Evolutionary conservation across 2,888 invertebrate species (phyloP).

Genomic region (Lottia gigantea): DNA sequence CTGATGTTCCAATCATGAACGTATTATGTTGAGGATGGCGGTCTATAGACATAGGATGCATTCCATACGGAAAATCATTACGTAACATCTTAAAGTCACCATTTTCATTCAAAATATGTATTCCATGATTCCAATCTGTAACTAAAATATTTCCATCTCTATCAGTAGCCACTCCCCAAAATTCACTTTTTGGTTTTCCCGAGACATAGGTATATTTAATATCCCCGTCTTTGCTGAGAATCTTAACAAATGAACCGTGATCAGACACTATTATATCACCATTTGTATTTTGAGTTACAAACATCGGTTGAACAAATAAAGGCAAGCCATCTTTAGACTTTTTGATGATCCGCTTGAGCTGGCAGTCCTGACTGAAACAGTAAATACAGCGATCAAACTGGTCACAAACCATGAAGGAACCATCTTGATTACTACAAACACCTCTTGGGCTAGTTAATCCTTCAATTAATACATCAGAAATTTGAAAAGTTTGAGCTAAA

Average conservation of each 20-base stretch:
- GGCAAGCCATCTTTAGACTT: conserved; percentile 30
- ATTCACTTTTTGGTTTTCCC: conserved; percentile 27
- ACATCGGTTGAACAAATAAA: conserved; percentile 32
- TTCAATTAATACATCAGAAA: not conserved
- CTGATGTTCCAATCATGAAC: conserved; percentile 20
- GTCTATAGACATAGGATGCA: conserved; percentile 15
- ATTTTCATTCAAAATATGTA: conserved; percentile 25
- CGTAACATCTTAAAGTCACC: conserved; percentile 22
- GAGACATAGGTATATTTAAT: conserved; percentile 31
- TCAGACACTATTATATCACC: conserved; percentile 32
- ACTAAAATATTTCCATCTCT: conserved; percentile 26
- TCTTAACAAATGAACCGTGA: conserved; percentile 29
- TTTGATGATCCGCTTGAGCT: conserved; percentile 27
- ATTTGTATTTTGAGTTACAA: conserved; percentile 30
- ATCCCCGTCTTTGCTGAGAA: conserved; percentile 29
- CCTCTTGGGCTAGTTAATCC: conserved; percentile 21
- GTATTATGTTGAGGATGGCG: conserved; percentile 3
- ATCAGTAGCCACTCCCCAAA: conserved; percentile 36
- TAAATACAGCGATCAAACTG: conserved; percentile 26
- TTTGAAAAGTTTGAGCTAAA: not conserved
- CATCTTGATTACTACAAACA: conserved; percentile 12
- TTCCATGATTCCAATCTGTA: conserved; percentile 37
- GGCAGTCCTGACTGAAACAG: conserved; percentile 17
- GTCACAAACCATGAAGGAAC: conserved; percentile 23
- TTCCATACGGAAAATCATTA: conserved; percentile 7